These are phyloP conservation scores for Atrina japonica DNA, from an alignment of 2,888 invertebrate genomes.

Conservation along the genomic window DNA sequence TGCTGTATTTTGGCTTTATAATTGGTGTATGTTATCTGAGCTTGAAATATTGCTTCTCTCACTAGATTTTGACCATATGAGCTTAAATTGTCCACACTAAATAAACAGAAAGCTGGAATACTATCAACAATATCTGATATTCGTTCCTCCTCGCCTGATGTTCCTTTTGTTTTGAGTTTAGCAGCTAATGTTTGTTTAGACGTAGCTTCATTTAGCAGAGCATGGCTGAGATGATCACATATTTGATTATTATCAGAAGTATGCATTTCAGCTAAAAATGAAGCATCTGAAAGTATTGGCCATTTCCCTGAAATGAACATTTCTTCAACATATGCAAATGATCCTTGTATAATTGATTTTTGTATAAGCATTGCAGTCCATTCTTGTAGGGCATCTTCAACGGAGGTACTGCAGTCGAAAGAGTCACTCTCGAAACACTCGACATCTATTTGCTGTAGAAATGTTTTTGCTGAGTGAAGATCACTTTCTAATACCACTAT, in stretches of 20 bases:
- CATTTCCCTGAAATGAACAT: slow-evolving; percentile 43
- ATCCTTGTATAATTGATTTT: slow-evolving; percentile 84
- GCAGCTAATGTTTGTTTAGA: slow-evolving; percentile 58
- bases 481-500: slow-evolving; percentile 27
- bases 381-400: slow-evolving; percentile 69
- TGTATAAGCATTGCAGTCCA: slow-evolving; percentile 87
- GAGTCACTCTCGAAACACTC: slow-evolving; percentile 2
- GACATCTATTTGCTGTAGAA: slow-evolving; percentile 23
- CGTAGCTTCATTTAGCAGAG: slow-evolving; percentile 56
- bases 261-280: slow-evolving; percentile 7
- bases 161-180: slow-evolving; percentile 47
- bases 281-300: slow-evolving; percentile 38
- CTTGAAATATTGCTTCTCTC: slow-evolving; percentile 88
- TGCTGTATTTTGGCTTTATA: slow-evolving; percentile 70
- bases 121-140: slow-evolving; percentile 54
- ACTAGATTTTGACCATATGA: slow-evolving; percentile 84
- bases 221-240: slow-evolving; percentile 53
- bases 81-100: slow-evolving; percentile 57
- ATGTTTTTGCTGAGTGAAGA: slow-evolving; percentile 8
- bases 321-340: slow-evolving; percentile 62
- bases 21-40: slow-evolving; percentile 81
- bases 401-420: neutral
- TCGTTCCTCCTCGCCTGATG: slow-evolving; percentile 37
- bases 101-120: slow-evolving; percentile 60
- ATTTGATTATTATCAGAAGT: slow-evolving; percentile 36